Percentiles rank a stretch among this genome's conserved stretches.
Conservation (phyloP, 1,140 invertebrate genomes). For the Spodoptera litura region DNA sequence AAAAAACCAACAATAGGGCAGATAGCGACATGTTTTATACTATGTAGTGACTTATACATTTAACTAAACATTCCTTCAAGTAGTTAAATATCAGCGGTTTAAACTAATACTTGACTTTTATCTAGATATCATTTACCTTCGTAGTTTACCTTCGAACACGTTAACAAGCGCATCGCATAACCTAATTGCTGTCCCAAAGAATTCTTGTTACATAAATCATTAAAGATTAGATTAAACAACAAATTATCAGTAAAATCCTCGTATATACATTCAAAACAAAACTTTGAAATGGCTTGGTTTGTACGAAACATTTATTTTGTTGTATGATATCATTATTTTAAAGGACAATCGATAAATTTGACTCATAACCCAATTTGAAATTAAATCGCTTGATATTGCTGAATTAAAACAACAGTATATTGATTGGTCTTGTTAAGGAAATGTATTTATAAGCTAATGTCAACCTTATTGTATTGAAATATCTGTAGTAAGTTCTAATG, state of each 20-base stretch:
- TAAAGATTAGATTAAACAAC: neutral
- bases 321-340: conserved; percentile 21
- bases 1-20: no score
- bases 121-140: no score
- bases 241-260: neutral
- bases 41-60: neutral
- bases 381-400: no score
- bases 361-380: neutral
- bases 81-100: no score
- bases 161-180: neutral
- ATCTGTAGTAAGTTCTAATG: no score
- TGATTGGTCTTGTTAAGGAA: no score
- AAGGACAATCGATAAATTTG: neutral
- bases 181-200: conserved; percentile 1
- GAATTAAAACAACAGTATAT: no score
- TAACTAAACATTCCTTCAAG: no score
- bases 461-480: no score
- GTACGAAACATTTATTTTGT: conserved; percentile 3
- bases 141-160: neutral
- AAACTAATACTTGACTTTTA: no score
- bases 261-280: conserved; percentile 34
- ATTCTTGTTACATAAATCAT: conserved; percentile 36
- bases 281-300: conserved; percentile 1
- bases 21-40: no score
- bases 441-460: no score